These are phyloP conservation scores for Norana najaformis DNA, from an alignment of 2,888 invertebrate species.

Conservation along the genomic window DNA sequence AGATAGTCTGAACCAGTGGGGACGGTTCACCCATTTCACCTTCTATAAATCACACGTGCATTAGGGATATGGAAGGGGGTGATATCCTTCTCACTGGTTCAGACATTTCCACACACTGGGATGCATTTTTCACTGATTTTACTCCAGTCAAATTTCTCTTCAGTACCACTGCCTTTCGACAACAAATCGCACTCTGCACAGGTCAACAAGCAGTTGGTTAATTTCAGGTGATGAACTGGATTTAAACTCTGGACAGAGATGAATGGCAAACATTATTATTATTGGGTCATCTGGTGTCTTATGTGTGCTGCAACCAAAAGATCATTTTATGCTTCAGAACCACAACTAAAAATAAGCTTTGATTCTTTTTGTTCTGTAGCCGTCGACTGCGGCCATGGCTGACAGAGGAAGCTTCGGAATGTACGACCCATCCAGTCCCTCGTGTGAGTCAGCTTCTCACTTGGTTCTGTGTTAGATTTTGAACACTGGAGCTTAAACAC, in stretches of 20 bases:
- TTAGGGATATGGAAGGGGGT: too few relatives aligned
- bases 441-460: neutral
- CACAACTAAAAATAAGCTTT: neutral
- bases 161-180: too few relatives aligned
- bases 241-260: neutral
- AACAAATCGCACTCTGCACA: too few relatives aligned
- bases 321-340: neutral
- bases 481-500: neutral
- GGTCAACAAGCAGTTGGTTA: too few relatives aligned
- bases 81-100: too few relatives aligned
- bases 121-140: too few relatives aligned
- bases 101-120: too few relatives aligned
- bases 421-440: neutral
- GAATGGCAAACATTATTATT: neutral
- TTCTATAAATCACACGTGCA: too few relatives aligned
- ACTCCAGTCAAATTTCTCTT: too few relatives aligned
- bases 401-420: conserved; percentile 8
- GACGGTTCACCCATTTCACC: too few relatives aligned
- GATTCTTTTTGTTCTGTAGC: neutral
- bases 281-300: neutral
- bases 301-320: neutral
- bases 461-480: neutral
- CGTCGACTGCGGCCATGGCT: neutral
- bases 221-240: neutral
- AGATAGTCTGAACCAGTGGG: neutral